phyloP scores from a whole-genome alignment of 2,888 invertebrate genomes.

The Drosophila subsilvestris region DNA sequence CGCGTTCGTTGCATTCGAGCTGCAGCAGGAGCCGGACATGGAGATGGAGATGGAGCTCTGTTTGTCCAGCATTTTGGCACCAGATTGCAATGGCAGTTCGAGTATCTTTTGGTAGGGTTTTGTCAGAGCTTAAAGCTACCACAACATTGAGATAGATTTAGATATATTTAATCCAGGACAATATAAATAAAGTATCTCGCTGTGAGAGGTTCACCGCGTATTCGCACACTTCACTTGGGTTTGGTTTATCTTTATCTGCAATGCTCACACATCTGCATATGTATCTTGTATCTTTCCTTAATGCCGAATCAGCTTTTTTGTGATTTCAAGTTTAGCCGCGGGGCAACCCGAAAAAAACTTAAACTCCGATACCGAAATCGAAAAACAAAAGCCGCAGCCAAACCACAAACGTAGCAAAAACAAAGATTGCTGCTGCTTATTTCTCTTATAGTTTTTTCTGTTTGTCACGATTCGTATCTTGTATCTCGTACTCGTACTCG shows the following conservation, averaged over 20 bases:
- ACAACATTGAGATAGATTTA: conserved; percentile 70
- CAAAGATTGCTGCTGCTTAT: conserved; percentile 7
- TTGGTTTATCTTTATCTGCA: conserved; percentile 34
- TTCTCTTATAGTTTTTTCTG: conserved; percentile 8
- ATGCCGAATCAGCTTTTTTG: conserved; percentile 72
- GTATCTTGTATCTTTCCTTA: conserved; percentile 48
- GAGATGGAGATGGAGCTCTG: conserved; percentile 62
- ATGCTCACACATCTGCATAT: conserved; percentile 48
- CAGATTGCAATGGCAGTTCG: not conserved
- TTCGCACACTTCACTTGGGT: conserved; percentile 38
- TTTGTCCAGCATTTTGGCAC: conserved; percentile 80
- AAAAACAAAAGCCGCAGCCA: conserved; percentile 57
- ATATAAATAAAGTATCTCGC: conserved; percentile 81
- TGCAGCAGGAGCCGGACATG: conserved; percentile 69
- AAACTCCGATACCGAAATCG: conserved; percentile 15
- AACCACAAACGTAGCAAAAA: conserved; percentile 43
- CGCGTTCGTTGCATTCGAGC: conserved; percentile 66
- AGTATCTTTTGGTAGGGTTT: conserved; percentile 4
- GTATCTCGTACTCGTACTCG: conserved; percentile 16
- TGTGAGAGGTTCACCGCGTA: conserved; percentile 27
- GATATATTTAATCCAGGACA: conserved; percentile 83
- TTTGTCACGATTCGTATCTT: conserved; percentile 24
- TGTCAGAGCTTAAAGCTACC: conserved; percentile 12
- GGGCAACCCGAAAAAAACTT: conserved; percentile 51
- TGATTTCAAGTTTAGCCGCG: conserved; percentile 77